These are phyloP conservation scores for Prostheceraeus crozeri DNA, from an alignment of 2,888 invertebrate species.

Conservation along the genomic window DNA sequence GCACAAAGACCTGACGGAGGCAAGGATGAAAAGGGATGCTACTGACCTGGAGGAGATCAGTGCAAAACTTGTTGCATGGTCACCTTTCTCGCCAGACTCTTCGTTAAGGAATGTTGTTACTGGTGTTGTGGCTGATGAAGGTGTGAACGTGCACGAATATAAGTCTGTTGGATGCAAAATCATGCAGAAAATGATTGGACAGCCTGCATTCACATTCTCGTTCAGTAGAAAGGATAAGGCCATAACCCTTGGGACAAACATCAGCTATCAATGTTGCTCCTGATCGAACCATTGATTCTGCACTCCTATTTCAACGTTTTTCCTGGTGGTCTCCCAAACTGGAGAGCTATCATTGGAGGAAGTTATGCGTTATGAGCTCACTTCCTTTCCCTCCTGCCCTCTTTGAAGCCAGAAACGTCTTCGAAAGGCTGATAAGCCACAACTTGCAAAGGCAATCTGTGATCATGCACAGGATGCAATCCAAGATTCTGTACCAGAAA, in stretches of 20 bases:
- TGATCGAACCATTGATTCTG: constrained; percentile 35
- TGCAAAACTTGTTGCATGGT: constrained; percentile 35
- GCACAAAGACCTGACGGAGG: constrained; percentile 38
- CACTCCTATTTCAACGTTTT: constrained; percentile 27
- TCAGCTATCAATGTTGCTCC: constrained; percentile 31
- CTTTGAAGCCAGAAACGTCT: constrained; percentile 35
- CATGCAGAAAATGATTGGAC: constrained; percentile 39
- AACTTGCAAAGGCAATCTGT: too few species aligned
- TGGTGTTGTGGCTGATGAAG: constrained; percentile 34
- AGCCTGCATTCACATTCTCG: constrained; percentile 36
- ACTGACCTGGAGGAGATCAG: constrained; percentile 33
- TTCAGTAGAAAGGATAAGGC: constrained; percentile 37
- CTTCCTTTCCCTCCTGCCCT: constrained; percentile 34
- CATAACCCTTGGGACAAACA: constrained; percentile 26
- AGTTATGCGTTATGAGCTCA: constrained; percentile 20
- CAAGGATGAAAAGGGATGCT: constrained; percentile 38
- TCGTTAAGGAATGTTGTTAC: constrained; percentile 38
- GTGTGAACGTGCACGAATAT: constrained; percentile 38
- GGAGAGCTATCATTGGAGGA: constrained; percentile 28
- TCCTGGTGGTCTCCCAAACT: constrained; percentile 26
- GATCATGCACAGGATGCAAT: too few species aligned
- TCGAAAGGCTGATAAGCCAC: too few species aligned
- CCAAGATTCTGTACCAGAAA: too few species aligned
- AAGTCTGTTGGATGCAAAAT: constrained; percentile 35
- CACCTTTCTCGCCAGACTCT: constrained; percentile 37